phyloP scores from a whole-genome alignment of 2,113 vertebrate genomes.

The Bubo scandiacus region DNA sequence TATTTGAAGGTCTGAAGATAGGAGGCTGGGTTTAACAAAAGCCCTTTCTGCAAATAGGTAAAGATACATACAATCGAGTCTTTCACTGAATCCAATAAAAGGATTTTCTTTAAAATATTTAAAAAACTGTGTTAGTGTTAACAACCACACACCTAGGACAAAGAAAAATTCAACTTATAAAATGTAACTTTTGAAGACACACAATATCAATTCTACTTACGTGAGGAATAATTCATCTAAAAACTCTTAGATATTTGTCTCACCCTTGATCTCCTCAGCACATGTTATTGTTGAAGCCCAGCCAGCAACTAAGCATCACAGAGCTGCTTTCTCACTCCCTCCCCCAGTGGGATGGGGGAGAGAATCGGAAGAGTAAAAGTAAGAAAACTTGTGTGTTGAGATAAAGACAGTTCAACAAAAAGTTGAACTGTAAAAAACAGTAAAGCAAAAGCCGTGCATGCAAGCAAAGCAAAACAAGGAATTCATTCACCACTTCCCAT shows the following conservation, averaged over 20 bases:
- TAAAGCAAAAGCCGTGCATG: background rate
- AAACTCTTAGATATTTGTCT: background rate
- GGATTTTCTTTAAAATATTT: background rate
- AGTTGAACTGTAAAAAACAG: no score
- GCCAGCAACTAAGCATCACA: background rate
- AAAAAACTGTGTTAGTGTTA: background rate
- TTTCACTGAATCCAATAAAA: background rate
- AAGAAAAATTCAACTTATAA: background rate
- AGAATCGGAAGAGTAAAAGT: no score
- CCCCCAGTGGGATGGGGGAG: no score
- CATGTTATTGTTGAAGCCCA: background rate
- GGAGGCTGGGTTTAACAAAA: background rate
- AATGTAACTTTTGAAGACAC: background rate
- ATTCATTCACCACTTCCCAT: background rate
- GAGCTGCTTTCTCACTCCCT: rapidly evolving
- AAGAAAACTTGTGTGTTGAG: no score
- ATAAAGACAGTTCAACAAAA: background rate
- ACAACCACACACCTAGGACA: background rate
- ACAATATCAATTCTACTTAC: background rate
- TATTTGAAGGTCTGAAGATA: background rate
- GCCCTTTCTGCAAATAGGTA: background rate
- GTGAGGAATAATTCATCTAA: background rate
- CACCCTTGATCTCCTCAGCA: background rate
- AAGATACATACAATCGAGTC: background rate
- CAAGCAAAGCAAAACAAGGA: background rate